phyloP scores from a whole-genome alignment of 2,797 vertebrate species.

The Halcyon badia region DNA sequence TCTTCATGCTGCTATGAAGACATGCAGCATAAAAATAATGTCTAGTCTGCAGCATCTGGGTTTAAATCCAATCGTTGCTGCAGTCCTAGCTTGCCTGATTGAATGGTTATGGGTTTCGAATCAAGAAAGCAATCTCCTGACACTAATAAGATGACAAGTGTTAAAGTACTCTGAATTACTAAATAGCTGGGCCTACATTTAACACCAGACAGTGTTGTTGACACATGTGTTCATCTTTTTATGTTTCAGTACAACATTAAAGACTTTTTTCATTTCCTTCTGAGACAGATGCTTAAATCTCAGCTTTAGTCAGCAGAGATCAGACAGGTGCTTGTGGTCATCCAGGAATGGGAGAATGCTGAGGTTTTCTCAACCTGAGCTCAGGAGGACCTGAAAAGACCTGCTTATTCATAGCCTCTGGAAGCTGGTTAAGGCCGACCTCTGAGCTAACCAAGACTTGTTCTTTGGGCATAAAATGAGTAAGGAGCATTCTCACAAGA shows the following conservation, averaged over 20 bases:
- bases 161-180: not conserved
- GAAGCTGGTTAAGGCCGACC: rapidly evolving
- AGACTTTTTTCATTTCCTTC: not conserved
- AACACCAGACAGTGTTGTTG: not conserved
- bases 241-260: not conserved
- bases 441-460: not conserved
- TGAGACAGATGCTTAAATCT: not conserved
- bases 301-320: not conserved
- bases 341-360: not conserved
- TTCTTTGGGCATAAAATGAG: not conserved
- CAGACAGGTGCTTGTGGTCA: not conserved
- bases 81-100: not conserved
- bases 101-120: not conserved
- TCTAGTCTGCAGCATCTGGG: not conserved
- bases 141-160: not conserved
- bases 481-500: not conserved
- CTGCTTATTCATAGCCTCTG: rapidly evolving
- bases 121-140: not conserved
- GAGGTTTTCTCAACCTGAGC: not conserved
- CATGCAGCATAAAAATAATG: not conserved
- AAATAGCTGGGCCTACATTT: not conserved
- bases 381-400: not conserved
- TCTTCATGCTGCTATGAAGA: not conserved
- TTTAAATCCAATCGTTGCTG: not conserved
- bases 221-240: not conserved